These are phyloP conservation scores for Vanacampus margaritifer DNA, from an alignment of 2,113 vertebrate species.

Conservation along the genomic window DNA sequence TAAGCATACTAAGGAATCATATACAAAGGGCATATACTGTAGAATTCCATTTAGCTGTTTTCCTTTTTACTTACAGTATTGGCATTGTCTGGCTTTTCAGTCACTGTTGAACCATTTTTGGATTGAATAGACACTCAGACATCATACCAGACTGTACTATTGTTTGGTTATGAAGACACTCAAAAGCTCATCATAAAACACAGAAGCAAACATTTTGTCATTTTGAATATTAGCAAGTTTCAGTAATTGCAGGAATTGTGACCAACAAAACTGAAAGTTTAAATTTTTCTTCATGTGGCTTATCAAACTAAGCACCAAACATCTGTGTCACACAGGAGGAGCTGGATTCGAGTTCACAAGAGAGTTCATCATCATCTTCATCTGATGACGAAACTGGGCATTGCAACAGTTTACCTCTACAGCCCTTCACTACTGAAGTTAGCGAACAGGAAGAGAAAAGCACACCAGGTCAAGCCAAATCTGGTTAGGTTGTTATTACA, in stretches of 20 bases:
- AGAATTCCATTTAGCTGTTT: too few species aligned
- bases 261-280: neutral
- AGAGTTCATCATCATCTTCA: constrained; percentile 38
- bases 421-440: neutral
- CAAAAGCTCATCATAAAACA: too few species aligned
- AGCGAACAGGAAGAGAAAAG: constrained; percentile 4
- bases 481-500: neutral
- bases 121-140: too few species aligned
- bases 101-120: too few species aligned
- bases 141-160: too few species aligned
- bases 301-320: neutral
- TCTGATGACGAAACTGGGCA: constrained; percentile 36
- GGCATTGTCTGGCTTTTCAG: too few species aligned
- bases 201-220: neutral
- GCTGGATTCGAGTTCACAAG: constrained; percentile 36
- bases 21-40: too few species aligned
- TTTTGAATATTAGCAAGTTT: neutral
- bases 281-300: neutral
- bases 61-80: too few species aligned
- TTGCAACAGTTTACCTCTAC: neutral
- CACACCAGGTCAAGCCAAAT: neutral
- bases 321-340: constrained; percentile 35
- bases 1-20: too few species aligned
- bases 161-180: too few species aligned
- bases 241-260: neutral